These are phyloP conservation scores for Acrobasis repandana DNA, from an alignment of 2,888 invertebrate species.

Conservation along the genomic window DNA sequence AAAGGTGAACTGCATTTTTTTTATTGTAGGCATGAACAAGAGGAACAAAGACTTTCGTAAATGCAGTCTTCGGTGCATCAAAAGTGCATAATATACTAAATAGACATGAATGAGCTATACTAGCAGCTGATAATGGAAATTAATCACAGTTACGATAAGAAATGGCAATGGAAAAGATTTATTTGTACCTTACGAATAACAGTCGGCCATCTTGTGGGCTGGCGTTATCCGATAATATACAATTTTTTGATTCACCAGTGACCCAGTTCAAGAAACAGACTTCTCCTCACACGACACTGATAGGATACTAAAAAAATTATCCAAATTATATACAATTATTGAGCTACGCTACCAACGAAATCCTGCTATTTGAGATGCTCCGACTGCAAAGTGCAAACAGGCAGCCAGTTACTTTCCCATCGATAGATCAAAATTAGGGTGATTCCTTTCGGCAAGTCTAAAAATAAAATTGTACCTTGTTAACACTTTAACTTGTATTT, in stretches of 20 bases:
- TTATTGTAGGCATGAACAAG: constrained; percentile 42
- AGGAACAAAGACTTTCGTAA: constrained; percentile 65
- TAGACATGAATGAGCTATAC: constrained; percentile 36
- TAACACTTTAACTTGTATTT: constrained; percentile 39
- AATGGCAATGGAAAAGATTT: constrained; percentile 55
- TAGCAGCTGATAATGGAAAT: constrained; percentile 32
- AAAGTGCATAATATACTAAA: constrained; percentile 36
- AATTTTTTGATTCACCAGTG: constrained; percentile 59
- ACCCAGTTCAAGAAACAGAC: constrained; percentile 51
- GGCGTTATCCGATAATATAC: constrained; percentile 77
- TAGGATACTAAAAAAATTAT: constrained; percentile 46
- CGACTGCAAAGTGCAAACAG: constrained; percentile 70
- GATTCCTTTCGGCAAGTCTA: constrained; percentile 30
- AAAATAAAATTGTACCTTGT: constrained; percentile 50
- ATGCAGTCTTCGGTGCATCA: constrained; percentile 28
- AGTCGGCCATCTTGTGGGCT: constrained; percentile 83
- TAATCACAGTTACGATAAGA: constrained; percentile 41
- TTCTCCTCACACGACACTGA: constrained; percentile 45
- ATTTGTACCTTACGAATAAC: constrained; percentile 80
- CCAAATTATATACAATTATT: constrained; percentile 48
- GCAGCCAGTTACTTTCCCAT: constrained; percentile 63
- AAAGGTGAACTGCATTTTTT: constrained; percentile 45
- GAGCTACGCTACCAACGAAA: constrained; percentile 49
- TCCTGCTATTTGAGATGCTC: constrained; percentile 52
- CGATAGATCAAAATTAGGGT: constrained; percentile 32